A percentile compares a stretch with the other conserved stretches of the same genome.
Evolutionary conservation across 2,113 vertebrate species (phyloP).

Genomic region (Xyliphius kryptos): DNA sequence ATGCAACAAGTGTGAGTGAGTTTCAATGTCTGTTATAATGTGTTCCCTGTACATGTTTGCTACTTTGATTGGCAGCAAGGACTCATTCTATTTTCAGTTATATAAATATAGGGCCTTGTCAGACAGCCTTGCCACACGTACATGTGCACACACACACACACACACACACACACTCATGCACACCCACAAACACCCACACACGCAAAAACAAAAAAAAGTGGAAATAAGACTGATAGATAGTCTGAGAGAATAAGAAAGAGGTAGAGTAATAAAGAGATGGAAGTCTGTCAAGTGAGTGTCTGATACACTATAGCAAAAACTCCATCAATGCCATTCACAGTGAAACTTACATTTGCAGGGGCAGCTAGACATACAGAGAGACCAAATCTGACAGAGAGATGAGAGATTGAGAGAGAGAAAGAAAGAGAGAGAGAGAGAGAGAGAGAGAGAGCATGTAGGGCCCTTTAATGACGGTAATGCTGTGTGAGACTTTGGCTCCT

Average conservation of each 20-base stretch:
- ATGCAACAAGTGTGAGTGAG: conserved; percentile 60
- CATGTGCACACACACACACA: too few species aligned
- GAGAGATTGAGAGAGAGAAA: conserved; percentile 12
- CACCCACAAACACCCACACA: too few species aligned
- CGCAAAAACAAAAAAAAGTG: too few species aligned
- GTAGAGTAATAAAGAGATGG: too few species aligned
- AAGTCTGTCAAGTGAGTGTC: conserved; percentile 42
- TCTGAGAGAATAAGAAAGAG: too few species aligned
- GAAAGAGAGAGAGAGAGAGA: conserved; percentile 16
- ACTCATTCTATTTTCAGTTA: conserved; percentile 43
- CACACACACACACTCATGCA: too few species aligned
- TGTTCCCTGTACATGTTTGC: conserved; percentile 42
- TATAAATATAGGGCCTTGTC: conserved; percentile 41
- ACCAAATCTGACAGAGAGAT: too few species aligned
- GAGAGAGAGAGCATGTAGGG: conserved; percentile 9
- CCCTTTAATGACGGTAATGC: conserved; percentile 47
- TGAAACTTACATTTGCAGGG: conserved; percentile 6
- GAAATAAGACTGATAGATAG: conserved; percentile 19
- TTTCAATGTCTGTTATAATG: conserved; percentile 34
- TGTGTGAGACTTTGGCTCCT: conserved; percentile 46
- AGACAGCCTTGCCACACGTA: conserved; percentile 28
- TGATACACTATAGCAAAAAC: conserved; percentile 49
- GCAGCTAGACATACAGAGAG: too few species aligned
- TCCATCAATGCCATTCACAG: conserved; percentile 2
- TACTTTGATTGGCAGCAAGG: conserved; percentile 42